Conservation (phyloP, 2,888 invertebrate genomes). For the Ashinkailepas kermadecensis region DNA sequence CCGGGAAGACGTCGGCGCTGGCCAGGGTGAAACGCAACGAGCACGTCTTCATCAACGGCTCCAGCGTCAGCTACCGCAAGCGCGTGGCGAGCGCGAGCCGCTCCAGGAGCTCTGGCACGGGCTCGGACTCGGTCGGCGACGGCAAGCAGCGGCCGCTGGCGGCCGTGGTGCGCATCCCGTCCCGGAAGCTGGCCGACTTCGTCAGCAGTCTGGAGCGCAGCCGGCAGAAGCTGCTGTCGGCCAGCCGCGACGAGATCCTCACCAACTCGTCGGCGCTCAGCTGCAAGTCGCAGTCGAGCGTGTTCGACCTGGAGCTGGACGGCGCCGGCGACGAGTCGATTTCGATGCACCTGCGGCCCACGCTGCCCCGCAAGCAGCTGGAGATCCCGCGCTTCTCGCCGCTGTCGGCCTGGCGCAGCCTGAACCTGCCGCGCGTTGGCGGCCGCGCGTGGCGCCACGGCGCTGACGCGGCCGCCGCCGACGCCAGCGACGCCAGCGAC, state of each 20-base stretch:
- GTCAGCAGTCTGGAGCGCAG: conserved; percentile 15
- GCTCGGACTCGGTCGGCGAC: background rate
- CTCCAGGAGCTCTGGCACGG: background rate
- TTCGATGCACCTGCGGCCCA: conserved; percentile 60
- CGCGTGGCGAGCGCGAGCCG: background rate
- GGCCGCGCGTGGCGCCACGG: conserved; percentile 28
- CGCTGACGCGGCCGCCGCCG: conserved; percentile 37
- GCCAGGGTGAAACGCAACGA: conserved; percentile 6
- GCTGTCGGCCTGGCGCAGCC: conserved; percentile 64
- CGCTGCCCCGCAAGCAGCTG: conserved; percentile 66
- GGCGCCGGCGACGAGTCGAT: conserved; percentile 30
- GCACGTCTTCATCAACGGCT: background rate
- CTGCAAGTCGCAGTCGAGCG: conserved; percentile 20
- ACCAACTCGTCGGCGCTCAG: conserved; percentile 18
- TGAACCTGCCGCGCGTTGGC: conserved; percentile 23
- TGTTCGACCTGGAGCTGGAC: conserved; percentile 18
- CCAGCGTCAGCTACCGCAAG: background rate
- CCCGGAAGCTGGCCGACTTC: background rate
- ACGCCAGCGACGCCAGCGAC: conserved; percentile 39
- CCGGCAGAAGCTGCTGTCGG: background rate
- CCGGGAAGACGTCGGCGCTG: background rate
- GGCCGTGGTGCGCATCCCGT: background rate
- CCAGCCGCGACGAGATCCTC: conserved; percentile 1
- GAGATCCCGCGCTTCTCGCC: conserved; percentile 74
- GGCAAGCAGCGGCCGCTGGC: background rate